Conservation (phyloP, 2,797 vertebrate genomes). For the Lacerta agilis region DNA sequence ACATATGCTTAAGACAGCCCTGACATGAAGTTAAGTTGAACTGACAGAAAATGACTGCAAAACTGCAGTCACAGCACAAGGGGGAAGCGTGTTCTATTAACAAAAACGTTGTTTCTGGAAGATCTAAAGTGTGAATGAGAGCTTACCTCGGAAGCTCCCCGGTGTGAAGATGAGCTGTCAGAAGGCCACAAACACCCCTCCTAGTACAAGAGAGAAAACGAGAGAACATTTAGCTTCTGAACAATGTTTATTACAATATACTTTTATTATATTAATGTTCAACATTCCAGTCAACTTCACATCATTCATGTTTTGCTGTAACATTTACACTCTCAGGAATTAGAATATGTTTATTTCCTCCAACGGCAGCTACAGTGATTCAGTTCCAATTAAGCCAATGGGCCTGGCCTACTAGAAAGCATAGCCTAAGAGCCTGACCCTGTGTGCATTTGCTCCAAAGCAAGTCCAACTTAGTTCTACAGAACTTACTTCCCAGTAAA, state of each 20-base stretch:
- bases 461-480: neutral
- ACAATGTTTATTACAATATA: neutral
- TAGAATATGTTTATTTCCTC: neutral
- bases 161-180: constrained; percentile 83
- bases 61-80: neutral
- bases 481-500: neutral
- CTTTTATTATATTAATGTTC: neutral
- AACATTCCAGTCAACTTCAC: neutral
- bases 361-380: neutral
- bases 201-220: constrained; percentile 73
- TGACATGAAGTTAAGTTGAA: neutral
- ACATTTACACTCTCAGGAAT: neutral
- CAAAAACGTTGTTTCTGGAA: constrained; percentile 8
- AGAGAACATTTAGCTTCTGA: constrained; percentile 56
- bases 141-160: constrained; percentile 90
- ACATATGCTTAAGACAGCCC: too few relatives aligned
- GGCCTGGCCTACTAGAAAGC: neutral
- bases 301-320: neutral
- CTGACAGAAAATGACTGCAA: neutral
- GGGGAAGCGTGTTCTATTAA: neutral
- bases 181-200: constrained; percentile 92
- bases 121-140: neutral
- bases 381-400: neutral
- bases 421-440: neutral
- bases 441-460: neutral